Evolutionary conservation across 2,888 invertebrate genomes (phyloP).

Genomic region (Limnephilus lunatus): DNA sequence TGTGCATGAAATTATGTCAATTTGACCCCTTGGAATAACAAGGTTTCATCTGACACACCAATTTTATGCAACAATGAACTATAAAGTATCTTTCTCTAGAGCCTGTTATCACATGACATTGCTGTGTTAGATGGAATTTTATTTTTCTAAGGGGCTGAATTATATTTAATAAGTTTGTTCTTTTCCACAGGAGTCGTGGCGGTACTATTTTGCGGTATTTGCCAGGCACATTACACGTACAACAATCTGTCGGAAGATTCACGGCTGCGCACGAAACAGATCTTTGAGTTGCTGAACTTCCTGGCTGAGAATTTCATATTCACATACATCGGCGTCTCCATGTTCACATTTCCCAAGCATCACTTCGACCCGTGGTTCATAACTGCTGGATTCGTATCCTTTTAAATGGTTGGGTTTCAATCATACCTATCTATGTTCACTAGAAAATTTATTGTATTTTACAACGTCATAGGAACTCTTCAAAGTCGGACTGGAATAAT

Average conservation of each 20-base stretch:
- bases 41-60: too few relatives aligned
- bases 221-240: slow-evolving; percentile 99
- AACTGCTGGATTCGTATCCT: slow-evolving; percentile 95
- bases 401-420: slow-evolving; percentile 69
- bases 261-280: slow-evolving; percentile 90
- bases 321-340: slow-evolving; percentile 98
- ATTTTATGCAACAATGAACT: too few relatives aligned
- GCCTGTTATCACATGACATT: too few relatives aligned
- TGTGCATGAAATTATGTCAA: too few relatives aligned
- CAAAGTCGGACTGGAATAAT: too few relatives aligned
- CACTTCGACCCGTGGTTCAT: slow-evolving; percentile 96
- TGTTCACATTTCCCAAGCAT: slow-evolving; percentile 98
- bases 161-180: slow-evolving; percentile 39
- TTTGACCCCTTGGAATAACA: too few relatives aligned
- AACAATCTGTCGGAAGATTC: slow-evolving; percentile 95
- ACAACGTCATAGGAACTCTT: too few relatives aligned
- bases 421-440: too few relatives aligned
- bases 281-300: slow-evolving; percentile 96
- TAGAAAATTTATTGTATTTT: too few relatives aligned
- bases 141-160: too few relatives aligned
- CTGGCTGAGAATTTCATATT: slow-evolving; percentile 99
- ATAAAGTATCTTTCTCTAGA: neutral
- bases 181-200: slow-evolving; percentile 90
- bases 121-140: too few relatives aligned
- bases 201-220: slow-evolving; percentile 98